These are phyloP conservation scores for Amyelois transitella DNA, from an alignment of 1,140 invertebrate genomes.

Conservation along the genomic window DNA sequence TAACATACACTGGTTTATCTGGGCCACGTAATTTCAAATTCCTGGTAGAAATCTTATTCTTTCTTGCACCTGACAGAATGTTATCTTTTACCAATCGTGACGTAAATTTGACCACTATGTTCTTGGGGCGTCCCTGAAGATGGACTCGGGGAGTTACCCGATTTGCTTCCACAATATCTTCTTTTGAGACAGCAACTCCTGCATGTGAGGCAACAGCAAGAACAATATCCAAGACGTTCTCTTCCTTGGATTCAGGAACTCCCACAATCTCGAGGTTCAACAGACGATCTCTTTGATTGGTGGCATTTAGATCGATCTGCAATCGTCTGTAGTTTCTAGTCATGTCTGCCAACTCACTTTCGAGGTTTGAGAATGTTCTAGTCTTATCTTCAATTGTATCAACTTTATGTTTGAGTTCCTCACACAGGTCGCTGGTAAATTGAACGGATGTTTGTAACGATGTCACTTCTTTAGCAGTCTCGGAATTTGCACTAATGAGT, in stretches of 20 bases:
- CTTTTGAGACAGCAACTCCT: background rate
- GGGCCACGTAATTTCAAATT: constrained; percentile 8
- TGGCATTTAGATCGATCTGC: background rate
- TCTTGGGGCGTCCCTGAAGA: constrained; percentile 7
- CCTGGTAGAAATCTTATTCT: constrained; percentile 6
- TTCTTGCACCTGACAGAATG: constrained; percentile 7
- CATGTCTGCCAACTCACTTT: background rate
- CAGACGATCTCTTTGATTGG: constrained; percentile 2
- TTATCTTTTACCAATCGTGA: constrained; percentile 12
- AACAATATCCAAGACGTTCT: constrained; percentile 7
- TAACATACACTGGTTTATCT: constrained; percentile 4
- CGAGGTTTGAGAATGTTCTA: background rate
- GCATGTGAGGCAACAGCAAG: constrained; percentile 1
- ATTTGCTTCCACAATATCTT: constrained; percentile 10
- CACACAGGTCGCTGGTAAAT: background rate
- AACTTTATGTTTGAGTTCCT: background rate
- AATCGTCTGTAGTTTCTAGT: background rate
- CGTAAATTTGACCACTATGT: constrained; percentile 9
- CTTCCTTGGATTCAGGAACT: constrained; percentile 7
- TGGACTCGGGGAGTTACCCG: constrained; percentile 5
- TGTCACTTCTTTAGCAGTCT: background rate
- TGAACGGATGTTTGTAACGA: background rate
- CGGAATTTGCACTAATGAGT: background rate
- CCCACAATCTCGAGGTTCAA: constrained; percentile 14
- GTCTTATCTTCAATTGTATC: background rate